Base-by-base conservation (phyloP, 2,888 invertebrate genomes). In the Apamea anceps region DNA sequence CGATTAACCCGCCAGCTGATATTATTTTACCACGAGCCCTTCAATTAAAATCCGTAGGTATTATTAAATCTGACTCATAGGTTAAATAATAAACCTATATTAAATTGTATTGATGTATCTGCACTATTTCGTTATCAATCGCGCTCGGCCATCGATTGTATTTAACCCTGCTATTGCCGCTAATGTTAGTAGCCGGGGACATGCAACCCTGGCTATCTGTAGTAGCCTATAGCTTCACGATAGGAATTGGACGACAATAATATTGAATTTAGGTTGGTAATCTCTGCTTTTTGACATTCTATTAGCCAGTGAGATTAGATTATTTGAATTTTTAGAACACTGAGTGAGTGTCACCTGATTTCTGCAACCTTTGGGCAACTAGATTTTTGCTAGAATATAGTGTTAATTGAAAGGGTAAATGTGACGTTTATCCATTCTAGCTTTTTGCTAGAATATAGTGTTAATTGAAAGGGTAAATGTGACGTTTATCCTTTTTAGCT, bases 101-200 rank as follows among this genome's bases (percentile, higher is more conserved):
- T 78, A 42, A 77, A 75, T 83, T 76, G 57, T 74, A 74, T 82
- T 75, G 82, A 82, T 87, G 75, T 85, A 87, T 86, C 73, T 73
- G 71, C 77, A 82, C 62, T 84, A 86, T 86, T 79, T 81, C 68
- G 83, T 82, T 86, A 90, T 90, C 88, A 87, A 87, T 91, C 84
- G 82, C 72, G 75, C 88, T 88, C 77, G 86, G 84, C 79, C 77
- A 86, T 90, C 90, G 81, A 90, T 89, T 88, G 81, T 68, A 65
- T 75, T 67, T 80, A 85, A 83, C 79, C 81, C 85, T 72, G 72
- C 75, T 82, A 84, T 86, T 85, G 79, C 65, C 66, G 73, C 45
- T 91, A 90, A 90, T 90, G 88, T 88, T 89, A 91, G 85, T 91
- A 82, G 81, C 60, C 71, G 54, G 72, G 57, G 82, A 87, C 91